Evolutionary conservation across 2,888 invertebrate genomes (phyloP), one percentile per base, ranked within the genome.

Genomic region (Agonopterix subpropinquella): DNA sequence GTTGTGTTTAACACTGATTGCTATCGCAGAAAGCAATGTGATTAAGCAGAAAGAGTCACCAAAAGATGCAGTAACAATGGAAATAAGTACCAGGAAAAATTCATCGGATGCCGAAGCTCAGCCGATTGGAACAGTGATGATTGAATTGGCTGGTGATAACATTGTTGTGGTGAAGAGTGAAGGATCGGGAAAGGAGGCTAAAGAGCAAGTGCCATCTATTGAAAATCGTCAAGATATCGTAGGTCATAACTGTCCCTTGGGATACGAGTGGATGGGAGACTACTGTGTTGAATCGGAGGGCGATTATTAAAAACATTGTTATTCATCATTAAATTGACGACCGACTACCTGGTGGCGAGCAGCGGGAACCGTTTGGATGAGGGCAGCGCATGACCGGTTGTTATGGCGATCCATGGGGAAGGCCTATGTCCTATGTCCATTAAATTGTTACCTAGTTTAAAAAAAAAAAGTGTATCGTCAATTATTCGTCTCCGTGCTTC

Each of bases 241-340:
- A n/a, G n/a, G n/a, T n/a, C n/a, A n/a, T n/a, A 10, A 3, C 0
- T 75, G 76, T 13, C 57, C 73, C 13, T 8, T 4, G 2, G 75
- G 73, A 2, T 66, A 56, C 41, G 55, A 53, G 0, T 53, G 15
- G 41, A 48, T 47, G 28, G 65, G 64, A 9, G 51, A 45, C 0
- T 62, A 63, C 45, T 75, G 75, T 54, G 59, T 7, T 28, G 7
- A 71, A n/a, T 64, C 68, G 1, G 53, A 58, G 18, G 48, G 62
- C 44, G 35, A 35, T 35, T 44, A 44, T 11, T 28, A 44, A 5
- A 35, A 35, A 36, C n/a, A 28, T 1, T 28, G 28, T 28, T 1
- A 13, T 13, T 13, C 13, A n/a, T n/a, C n/a, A n/a, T n/a, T n/a
- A n/a, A n/a, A n/a, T n/a, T n/a, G n/a, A n/a, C n/a, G n/a, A n/a